These are phyloP conservation scores for Cheilosia impressa DNA, from an alignment of 2,888 invertebrate species.

Conservation along the genomic window DNA sequence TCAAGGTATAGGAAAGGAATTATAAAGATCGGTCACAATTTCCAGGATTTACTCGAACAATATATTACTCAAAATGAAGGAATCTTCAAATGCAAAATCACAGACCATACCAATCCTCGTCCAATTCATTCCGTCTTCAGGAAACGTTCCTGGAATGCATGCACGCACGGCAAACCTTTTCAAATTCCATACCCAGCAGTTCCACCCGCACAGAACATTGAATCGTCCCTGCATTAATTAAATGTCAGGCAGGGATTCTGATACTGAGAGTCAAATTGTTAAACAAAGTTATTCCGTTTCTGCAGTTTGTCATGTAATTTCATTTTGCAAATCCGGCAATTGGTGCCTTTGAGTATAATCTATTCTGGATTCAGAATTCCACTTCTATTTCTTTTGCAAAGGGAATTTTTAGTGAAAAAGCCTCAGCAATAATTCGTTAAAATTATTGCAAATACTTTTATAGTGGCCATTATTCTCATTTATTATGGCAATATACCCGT, in stretches of 20 bases:
- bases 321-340: constrained; percentile 11
- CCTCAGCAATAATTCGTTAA: neutral
- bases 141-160: too few relatives aligned
- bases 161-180: too few relatives aligned
- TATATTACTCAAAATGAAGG: too few relatives aligned
- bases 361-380: neutral
- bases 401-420: neutral
- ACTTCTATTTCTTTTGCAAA: neutral
- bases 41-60: too few relatives aligned
- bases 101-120: too few relatives aligned
- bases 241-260: neutral
- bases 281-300: neutral
- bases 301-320: neutral
- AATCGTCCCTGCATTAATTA: neutral
- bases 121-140: too few relatives aligned
- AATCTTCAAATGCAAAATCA: too few relatives aligned
- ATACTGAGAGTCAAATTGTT: neutral
- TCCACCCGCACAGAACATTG: too few relatives aligned
- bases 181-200: too few relatives aligned
- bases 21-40: too few relatives aligned
- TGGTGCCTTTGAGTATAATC: neutral
- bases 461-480: constrained; percentile 14
- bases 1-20: too few relatives aligned
- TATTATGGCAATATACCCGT: constrained; percentile 33
- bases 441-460: neutral